phyloP scores from a whole-genome alignment of 2,113 vertebrate genomes.

The Pluvianellus socialis region DNA sequence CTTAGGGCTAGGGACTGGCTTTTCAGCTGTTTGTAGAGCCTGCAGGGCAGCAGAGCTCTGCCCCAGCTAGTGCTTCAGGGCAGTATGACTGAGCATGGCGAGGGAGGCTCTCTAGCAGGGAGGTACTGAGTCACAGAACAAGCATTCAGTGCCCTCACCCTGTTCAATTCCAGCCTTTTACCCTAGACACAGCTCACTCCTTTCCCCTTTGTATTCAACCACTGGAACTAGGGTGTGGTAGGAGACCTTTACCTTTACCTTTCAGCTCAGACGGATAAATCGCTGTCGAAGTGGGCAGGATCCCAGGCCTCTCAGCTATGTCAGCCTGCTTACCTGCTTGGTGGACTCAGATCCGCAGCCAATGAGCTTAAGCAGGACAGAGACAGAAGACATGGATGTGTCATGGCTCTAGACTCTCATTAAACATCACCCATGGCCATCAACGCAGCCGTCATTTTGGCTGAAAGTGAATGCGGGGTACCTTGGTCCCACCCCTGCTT shows the following conservation, averaged over 20 bases:
- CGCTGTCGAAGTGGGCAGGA: neutral
- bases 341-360: neutral
- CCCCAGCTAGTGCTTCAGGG: neutral
- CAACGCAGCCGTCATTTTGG: neutral
- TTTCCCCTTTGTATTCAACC: neutral
- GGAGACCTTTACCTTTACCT: neutral
- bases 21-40: neutral
- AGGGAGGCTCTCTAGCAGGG: neutral
- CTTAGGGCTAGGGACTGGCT: neutral
- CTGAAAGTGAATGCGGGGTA: neutral
- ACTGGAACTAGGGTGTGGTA: neutral
- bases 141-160: neutral
- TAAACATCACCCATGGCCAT: neutral
- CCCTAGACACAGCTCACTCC: neutral
- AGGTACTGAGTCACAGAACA: neutral
- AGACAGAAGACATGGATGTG: neutral
- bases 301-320: neutral
- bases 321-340: neutral
- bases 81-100: neutral
- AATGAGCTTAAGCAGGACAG: neutral
- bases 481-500: neutral
- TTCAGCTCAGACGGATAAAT: neutral
- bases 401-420: neutral
- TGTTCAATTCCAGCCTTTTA: neutral
- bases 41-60: neutral